Evolutionary conservation across 2,888 invertebrate species (phyloP).

Genomic region (Poecilobothrus nobilitatus): DNA sequence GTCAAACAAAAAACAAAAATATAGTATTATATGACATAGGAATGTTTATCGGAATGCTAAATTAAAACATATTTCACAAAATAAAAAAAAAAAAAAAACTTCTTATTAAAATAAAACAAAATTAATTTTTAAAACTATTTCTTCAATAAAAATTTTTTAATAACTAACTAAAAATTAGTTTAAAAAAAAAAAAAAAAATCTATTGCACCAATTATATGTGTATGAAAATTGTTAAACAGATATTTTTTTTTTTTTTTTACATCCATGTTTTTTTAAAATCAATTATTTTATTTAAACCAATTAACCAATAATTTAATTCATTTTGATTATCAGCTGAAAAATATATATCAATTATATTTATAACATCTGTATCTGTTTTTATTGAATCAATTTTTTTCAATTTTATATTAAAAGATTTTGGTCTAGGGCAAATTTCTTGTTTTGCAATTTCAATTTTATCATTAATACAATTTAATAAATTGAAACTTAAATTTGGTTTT

Average conservation of each 20-base stretch:
- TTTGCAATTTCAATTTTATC: constrained; percentile 30
- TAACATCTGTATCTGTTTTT: constrained; percentile 28
- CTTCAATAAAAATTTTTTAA: too few species aligned
- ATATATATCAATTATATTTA: constrained; percentile 26
- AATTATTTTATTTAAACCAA: constrained; percentile 43
- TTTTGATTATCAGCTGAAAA: constrained; percentile 45
- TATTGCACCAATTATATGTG: too few species aligned
- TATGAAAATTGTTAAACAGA: too few species aligned
- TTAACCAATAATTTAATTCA: constrained; percentile 45
- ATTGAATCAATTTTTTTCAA: constrained; percentile 25
- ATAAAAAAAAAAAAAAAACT: too few species aligned
- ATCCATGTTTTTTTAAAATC: constrained; percentile 45
- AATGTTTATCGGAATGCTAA: too few species aligned
- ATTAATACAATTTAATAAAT: not conserved
- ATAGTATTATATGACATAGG: too few species aligned
- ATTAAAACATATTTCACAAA: too few species aligned
- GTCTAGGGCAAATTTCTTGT: constrained; percentile 45
- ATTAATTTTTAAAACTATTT: too few species aligned
- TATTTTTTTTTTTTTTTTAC: constrained; percentile 3
- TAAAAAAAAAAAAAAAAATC: too few species aligned
- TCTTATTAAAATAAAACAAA: too few species aligned
- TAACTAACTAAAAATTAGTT: too few species aligned
- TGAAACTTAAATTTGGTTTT: constrained; percentile 11
- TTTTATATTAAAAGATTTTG: constrained; percentile 37
- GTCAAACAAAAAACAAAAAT: too few species aligned